Conservation (phyloP, 2,888 invertebrate species). For the Lordiphosa andalusiaca region DNA sequence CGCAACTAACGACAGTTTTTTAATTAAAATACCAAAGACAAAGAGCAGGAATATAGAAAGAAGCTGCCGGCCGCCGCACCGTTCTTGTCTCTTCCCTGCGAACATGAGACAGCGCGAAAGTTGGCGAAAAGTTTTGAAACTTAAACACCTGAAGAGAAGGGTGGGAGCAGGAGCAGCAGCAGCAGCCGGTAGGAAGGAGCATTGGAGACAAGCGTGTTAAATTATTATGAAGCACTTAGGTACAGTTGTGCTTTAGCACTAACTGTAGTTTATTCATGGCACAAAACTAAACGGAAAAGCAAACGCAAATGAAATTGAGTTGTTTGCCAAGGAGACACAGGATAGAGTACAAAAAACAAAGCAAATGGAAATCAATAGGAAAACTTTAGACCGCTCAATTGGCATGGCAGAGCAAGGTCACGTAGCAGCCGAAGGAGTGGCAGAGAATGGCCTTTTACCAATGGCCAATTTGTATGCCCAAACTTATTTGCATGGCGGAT, state of each 20-base stretch:
- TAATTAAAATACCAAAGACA: constrained; percentile 74
- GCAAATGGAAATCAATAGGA: constrained; percentile 61
- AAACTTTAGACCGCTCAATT: constrained; percentile 48
- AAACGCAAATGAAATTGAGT: constrained; percentile 60
- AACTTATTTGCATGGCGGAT: constrained; percentile 62
- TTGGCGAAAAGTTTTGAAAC: constrained; percentile 58
- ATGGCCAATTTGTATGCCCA: constrained; percentile 71
- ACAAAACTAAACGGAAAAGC: constrained; percentile 31
- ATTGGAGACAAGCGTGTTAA: constrained; percentile 54
- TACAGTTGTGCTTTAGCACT: constrained; percentile 42
- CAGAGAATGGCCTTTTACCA: constrained; percentile 32
- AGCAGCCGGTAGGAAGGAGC: constrained; percentile 1
- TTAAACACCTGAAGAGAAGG: constrained; percentile 55
- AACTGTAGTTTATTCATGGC: constrained; percentile 54
- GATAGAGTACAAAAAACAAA: constrained; percentile 57
- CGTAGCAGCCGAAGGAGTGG: constrained; percentile 10
- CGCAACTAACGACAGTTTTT: constrained; percentile 75
- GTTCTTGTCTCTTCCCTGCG: constrained; percentile 8
- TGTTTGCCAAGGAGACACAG: constrained; percentile 51
- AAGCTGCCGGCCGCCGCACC: constrained; percentile 14
- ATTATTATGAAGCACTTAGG: constrained; percentile 71
- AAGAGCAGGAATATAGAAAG: constrained; percentile 46
- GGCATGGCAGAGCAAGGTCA: constrained; percentile 28
- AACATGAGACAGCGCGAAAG: constrained; percentile 54
- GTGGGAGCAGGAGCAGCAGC: background rate